These are phyloP conservation scores for Bubo blakistoni DNA, from an alignment of 2,113 vertebrate species.

Conservation along the genomic window DNA sequence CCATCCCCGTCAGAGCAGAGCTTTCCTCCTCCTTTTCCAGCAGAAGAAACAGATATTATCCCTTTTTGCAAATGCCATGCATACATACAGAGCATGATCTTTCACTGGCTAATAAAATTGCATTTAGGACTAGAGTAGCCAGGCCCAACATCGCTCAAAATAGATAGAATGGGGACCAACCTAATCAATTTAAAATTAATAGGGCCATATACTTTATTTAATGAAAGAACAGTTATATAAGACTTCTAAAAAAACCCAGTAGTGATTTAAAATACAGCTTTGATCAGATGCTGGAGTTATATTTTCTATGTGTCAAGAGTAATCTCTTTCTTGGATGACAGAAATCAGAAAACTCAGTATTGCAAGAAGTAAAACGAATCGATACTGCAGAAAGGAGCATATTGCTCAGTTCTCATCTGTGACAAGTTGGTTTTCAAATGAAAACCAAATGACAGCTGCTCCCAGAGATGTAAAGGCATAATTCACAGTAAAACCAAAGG, in stretches of 20 bases:
- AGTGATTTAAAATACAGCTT: neutral
- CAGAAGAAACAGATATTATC: neutral
- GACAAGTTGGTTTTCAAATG: neutral
- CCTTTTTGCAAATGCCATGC: neutral
- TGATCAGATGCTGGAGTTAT: neutral
- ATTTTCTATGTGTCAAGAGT: neutral
- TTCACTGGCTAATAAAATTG: neutral
- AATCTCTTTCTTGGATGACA: neutral
- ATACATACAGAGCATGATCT: neutral
- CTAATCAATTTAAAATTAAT: neutral
- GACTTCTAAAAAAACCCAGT: neutral
- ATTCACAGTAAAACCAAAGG: neutral
- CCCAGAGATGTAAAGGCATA: neutral
- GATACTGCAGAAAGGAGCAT: neutral
- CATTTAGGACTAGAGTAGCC: neutral
- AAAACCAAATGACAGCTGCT: neutral
- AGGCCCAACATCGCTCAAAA: neutral
- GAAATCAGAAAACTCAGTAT: neutral
- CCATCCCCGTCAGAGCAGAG: neutral
- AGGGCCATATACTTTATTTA: neutral
- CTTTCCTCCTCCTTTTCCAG: neutral
- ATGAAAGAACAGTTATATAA: neutral
- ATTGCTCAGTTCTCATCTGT: neutral
- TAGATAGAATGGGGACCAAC: neutral
- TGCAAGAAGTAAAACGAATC: neutral